Evolutionary conservation across 2,888 invertebrate genomes (phyloP).

Genomic region (Ferrisia virgata): DNA sequence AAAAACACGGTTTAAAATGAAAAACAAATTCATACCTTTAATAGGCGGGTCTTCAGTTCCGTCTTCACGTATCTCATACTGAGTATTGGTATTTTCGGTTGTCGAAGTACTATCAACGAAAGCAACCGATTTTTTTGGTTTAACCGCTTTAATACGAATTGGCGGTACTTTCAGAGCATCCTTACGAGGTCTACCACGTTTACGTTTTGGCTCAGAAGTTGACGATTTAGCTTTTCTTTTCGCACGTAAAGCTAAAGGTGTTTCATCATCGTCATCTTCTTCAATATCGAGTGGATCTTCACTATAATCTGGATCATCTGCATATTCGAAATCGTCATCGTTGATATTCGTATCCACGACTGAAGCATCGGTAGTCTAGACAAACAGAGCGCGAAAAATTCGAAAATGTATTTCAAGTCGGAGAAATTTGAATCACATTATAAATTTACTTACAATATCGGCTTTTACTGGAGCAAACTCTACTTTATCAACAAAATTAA

Average conservation of each 20-base stretch:
- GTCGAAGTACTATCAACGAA: not conserved
- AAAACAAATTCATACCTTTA: not conserved
- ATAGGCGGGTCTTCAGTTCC: not conserved
- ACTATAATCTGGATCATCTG: slow-evolving; percentile 13
- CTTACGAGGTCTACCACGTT: slow-evolving; percentile 24
- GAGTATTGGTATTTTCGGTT: not conserved
- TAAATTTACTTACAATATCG: not conserved
- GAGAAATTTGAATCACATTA: not conserved
- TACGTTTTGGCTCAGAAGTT: slow-evolving; percentile 21
- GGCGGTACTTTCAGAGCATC: slow-evolving; percentile 20
- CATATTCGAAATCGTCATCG: slow-evolving; percentile 17
- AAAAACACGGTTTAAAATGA: not conserved
- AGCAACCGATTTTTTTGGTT: not conserved
- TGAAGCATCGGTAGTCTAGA: not conserved
- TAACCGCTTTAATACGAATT: slow-evolving; percentile 31
- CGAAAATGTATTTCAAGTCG: not conserved
- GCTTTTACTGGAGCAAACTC: not conserved
- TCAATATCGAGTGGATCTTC: not conserved
- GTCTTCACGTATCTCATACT: slow-evolving; percentile 32
- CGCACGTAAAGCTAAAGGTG: slow-evolving; percentile 1
- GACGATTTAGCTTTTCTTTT: not conserved
- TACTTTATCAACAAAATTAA: not conserved
- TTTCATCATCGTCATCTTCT: not conserved
- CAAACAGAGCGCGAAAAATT: not conserved
- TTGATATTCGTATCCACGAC: not conserved